Evolutionary conservation across 2,797 vertebrate species (phyloP).

Genomic region (Cygnus olor): DNA sequence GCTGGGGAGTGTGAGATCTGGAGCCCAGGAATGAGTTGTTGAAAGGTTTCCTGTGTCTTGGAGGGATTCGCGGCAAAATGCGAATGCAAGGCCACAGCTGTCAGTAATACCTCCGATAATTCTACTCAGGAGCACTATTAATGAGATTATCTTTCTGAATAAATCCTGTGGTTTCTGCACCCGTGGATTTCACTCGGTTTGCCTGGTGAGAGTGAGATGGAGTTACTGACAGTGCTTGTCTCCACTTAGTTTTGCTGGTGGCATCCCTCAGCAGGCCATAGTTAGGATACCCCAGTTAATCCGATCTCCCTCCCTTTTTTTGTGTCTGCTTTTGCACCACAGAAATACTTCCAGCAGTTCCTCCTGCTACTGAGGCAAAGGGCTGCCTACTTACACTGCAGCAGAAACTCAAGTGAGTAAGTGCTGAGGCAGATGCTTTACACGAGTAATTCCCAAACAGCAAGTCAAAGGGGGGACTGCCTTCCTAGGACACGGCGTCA

Average conservation of each 20-base stretch:
- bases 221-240: background rate
- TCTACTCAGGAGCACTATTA: background rate
- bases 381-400: background rate
- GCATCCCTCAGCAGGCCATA: background rate
- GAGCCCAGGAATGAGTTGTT: background rate
- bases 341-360: background rate
- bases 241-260: background rate
- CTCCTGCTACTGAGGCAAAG: background rate
- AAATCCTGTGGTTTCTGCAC: background rate
- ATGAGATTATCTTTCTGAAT: background rate
- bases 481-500: background rate
- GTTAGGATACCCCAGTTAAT: background rate
- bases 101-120: background rate
- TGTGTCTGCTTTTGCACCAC: background rate
- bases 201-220: background rate
- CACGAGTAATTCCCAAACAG: background rate
- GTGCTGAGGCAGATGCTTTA: background rate
- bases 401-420: background rate
- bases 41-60: background rate
- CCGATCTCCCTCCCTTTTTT: background rate
- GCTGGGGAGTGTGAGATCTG: background rate
- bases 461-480: background rate
- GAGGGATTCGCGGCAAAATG: background rate
- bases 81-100: background rate
- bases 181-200: background rate